Conservation (phyloP, 2,888 invertebrate species). For the Atrina japonica region DNA sequence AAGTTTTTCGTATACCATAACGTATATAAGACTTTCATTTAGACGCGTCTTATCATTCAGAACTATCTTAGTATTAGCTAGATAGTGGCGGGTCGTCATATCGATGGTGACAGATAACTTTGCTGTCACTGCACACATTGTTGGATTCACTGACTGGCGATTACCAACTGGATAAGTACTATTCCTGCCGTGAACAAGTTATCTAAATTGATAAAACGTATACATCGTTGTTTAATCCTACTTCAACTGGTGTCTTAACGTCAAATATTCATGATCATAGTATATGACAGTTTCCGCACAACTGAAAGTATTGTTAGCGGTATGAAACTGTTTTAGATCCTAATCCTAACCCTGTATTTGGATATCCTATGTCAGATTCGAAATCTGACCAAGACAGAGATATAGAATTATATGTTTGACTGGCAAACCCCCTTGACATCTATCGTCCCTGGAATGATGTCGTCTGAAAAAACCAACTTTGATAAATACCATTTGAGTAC, state of each 20-base stretch:
- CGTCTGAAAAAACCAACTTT: slow-evolving; percentile 56
- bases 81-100: slow-evolving; percentile 51
- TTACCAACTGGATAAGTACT: slow-evolving; percentile 54
- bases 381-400: slow-evolving; percentile 57
- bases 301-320: slow-evolving; percentile 41
- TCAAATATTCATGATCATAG: slow-evolving; percentile 43
- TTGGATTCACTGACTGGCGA: slow-evolving; percentile 56
- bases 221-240: slow-evolving; percentile 50
- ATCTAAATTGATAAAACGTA: slow-evolving; percentile 35
- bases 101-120: slow-evolving; percentile 51
- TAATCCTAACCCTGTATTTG: slow-evolving; percentile 51
- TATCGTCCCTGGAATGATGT: slow-evolving; percentile 49
- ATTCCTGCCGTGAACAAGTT: slow-evolving; percentile 43
- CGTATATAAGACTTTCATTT: slow-evolving; percentile 15
- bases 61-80: slow-evolving; percentile 30
- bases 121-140: slow-evolving; percentile 47
- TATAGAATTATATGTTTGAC: slow-evolving; percentile 42
- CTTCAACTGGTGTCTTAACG: slow-evolving; percentile 30
- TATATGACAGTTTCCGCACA: slow-evolving; percentile 36
- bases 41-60: not conserved
- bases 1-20: slow-evolving; percentile 20
- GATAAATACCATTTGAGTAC: slow-evolving; percentile 67
- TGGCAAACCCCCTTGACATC: slow-evolving; percentile 35
- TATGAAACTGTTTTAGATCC: slow-evolving; percentile 26
- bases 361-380: slow-evolving; percentile 55